A percentile compares a stretch with the other conserved stretches of the same genome.
phyloP scores from a whole-genome alignment of 2,797 vertebrate genomes.

The Phaenicophaeus curvirostris region DNA sequence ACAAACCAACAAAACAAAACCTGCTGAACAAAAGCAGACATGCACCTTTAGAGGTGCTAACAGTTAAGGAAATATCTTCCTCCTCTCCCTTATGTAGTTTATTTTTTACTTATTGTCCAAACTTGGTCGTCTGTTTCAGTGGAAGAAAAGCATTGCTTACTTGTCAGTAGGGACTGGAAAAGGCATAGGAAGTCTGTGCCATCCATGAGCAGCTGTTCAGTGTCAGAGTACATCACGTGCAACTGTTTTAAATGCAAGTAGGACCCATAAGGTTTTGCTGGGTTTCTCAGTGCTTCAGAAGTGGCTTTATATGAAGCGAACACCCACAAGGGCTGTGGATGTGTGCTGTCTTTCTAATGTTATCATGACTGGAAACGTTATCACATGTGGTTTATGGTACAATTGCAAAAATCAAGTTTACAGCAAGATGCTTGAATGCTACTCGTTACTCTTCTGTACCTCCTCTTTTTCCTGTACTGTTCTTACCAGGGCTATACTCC shows the following conservation, averaged over 20 bases:
- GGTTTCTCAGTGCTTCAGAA: not conserved
- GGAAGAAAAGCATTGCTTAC: not conserved
- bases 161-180: not conserved
- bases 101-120: not conserved
- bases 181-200: not conserved
- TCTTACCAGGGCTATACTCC: not conserved
- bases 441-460: rapidly evolving
- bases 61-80: too few relatives aligned
- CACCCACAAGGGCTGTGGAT: not conserved
- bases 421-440: rapidly evolving
- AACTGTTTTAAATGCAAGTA: not conserved
- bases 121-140: not conserved
- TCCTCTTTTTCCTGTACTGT: not conserved
- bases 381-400: rapidly evolving
- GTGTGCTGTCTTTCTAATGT: not conserved
- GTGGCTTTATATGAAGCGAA: not conserved
- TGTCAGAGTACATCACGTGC: not conserved
- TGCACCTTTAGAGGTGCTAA: not conserved
- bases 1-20: not conserved
- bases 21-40: not conserved
- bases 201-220: not conserved
- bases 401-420: not conserved
- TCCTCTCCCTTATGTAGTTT: not conserved
- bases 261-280: not conserved
- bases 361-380: rapidly evolving